phyloP scores from a whole-genome alignment of 1,140 invertebrate genomes.

The Lepidurus couesii region DNA sequence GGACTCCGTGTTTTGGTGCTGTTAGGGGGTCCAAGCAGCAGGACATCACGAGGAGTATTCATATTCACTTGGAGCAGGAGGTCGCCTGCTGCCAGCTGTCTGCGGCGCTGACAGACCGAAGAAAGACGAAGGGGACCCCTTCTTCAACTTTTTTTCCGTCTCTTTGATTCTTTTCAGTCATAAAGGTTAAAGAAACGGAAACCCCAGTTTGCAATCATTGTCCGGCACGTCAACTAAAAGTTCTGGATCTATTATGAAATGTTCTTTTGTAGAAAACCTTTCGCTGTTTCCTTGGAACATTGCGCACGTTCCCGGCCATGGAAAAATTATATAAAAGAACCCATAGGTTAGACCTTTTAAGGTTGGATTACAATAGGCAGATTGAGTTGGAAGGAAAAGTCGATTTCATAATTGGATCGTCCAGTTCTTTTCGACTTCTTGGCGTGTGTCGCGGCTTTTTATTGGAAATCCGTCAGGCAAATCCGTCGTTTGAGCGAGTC shows the following conservation, averaged over 20 bases:
- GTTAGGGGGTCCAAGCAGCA: background rate
- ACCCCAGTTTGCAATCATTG: background rate
- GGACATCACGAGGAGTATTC: background rate
- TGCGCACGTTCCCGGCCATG: background rate
- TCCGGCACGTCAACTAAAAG: background rate
- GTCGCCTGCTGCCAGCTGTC: constrained; percentile 16
- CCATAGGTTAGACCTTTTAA: background rate
- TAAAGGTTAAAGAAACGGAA: constrained; percentile 11
- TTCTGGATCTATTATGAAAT: background rate
- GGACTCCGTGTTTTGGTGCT: background rate
- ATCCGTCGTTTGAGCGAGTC: no score
- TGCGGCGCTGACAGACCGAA: constrained; percentile 1
- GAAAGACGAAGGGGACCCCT: background rate
- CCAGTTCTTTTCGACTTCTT: background rate
- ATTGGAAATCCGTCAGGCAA: background rate
- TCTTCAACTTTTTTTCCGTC: background rate
- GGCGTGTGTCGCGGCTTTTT: background rate
- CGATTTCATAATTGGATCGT: background rate
- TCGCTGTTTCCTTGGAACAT: constrained; percentile 5
- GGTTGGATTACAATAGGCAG: background rate
- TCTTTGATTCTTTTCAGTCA: constrained; percentile 11
- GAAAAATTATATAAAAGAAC: background rate
- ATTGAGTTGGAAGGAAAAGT: constrained; percentile 4
- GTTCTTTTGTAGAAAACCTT: background rate
- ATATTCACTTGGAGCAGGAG: background rate